phyloP scores from a whole-genome alignment of 2,888 invertebrate species.

The Lepeophtheirus nordmannii region DNA sequence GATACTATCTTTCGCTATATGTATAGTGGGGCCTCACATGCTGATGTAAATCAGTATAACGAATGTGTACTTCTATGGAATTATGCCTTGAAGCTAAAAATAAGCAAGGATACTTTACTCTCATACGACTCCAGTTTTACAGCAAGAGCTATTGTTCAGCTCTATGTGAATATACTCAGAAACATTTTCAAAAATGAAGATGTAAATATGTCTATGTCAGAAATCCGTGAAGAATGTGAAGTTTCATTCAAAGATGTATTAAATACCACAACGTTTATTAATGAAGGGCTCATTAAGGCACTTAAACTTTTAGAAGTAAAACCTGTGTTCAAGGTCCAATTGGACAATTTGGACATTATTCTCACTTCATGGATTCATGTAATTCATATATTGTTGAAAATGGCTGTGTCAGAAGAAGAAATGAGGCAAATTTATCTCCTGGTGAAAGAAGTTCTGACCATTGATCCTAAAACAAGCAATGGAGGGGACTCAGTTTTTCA shows the following conservation, averaged over 20 bases:
- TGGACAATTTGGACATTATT: slow-evolving; percentile 39
- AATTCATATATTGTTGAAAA: slow-evolving; percentile 50
- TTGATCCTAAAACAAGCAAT: slow-evolving; percentile 43
- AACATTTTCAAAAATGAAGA: slow-evolving; percentile 28
- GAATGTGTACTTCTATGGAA: slow-evolving; percentile 45
- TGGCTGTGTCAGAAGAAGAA: slow-evolving; percentile 35
- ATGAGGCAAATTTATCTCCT: slow-evolving; percentile 28
- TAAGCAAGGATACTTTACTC: slow-evolving; percentile 21
- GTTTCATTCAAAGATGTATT: slow-evolving; percentile 52
- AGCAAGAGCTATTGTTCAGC: slow-evolving; percentile 49
- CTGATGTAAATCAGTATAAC: slow-evolving; percentile 47
- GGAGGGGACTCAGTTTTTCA: slow-evolving; percentile 66
- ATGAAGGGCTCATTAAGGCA: slow-evolving; percentile 44
- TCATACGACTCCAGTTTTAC: slow-evolving; percentile 16
- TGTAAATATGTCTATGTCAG: background rate
- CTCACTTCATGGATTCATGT: slow-evolving; percentile 64
- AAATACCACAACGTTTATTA: slow-evolving; percentile 50
- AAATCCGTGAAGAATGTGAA: slow-evolving; percentile 30
- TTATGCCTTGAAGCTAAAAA: slow-evolving; percentile 22
- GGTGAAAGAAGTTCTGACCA: slow-evolving; percentile 26
- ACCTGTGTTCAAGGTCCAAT: slow-evolving; percentile 58
- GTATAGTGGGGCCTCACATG: slow-evolving; percentile 46
- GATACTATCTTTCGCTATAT: slow-evolving; percentile 41
- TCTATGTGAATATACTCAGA: slow-evolving; percentile 47
- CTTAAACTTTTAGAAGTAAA: slow-evolving; percentile 39